Conservation (phyloP, 2,888 invertebrate species). For the Agrochola circellaris region DNA sequence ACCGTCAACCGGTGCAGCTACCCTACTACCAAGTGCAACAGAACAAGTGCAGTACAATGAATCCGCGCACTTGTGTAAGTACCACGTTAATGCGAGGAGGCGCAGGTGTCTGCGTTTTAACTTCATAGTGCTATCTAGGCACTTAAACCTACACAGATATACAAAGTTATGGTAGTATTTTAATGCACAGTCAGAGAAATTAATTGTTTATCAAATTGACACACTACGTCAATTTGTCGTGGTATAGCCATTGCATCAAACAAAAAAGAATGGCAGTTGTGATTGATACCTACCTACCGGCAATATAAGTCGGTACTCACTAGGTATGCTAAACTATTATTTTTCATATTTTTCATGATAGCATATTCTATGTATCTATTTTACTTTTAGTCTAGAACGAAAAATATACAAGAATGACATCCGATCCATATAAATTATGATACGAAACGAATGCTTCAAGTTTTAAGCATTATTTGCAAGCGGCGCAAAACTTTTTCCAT, state of each 20-base stretch:
- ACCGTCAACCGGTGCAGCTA: neutral
- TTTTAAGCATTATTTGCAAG: neutral
- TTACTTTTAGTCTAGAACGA: neutral
- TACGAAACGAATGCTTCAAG: neutral
- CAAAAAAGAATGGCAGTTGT: neutral
- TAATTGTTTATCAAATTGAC: neutral
- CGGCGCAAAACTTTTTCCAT: neutral
- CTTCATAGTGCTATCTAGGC: neutral
- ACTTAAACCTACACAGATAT: neutral
- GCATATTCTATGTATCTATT: neutral
- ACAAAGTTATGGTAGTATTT: neutral
- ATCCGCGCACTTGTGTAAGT: conserved; percentile 34
- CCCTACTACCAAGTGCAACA: conserved; percentile 25
- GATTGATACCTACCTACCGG: neutral
- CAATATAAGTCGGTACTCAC: neutral
- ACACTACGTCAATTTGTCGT: neutral
- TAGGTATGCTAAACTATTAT: neutral
- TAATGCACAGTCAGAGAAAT: neutral
- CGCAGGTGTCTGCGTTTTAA: conserved; percentile 46
- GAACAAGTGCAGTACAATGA: conserved; percentile 63
- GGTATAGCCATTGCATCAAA: neutral
- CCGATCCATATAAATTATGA: neutral
- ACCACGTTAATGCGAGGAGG: conserved; percentile 27
- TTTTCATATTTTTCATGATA: neutral
- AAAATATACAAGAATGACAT: no score